Percentiles rank a stretch among this genome's conserved stretches.
phyloP scores from a whole-genome alignment of 2,888 invertebrate genomes.

The Agrotis exclamationis region DNA sequence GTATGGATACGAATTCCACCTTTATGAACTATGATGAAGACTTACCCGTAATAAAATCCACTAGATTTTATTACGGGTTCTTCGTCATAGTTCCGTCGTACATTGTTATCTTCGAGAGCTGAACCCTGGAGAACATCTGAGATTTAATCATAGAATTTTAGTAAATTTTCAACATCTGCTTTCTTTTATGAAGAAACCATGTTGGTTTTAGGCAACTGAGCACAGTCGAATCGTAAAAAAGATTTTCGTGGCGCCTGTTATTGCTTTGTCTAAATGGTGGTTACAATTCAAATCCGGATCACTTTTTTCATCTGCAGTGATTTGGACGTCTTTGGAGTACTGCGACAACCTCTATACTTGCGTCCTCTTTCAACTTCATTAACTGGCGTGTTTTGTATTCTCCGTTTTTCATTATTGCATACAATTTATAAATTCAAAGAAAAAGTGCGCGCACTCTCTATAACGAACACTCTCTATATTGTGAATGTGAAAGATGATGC shows the following conservation, averaged over 20 bases:
- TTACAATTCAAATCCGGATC: too few relatives aligned
- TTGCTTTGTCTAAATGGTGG: too few relatives aligned
- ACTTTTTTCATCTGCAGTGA: too few relatives aligned
- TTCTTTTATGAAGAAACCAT: constrained; percentile 7
- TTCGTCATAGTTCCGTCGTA: constrained; percentile 8
- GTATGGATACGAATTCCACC: background rate
- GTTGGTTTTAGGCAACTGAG: too few relatives aligned
- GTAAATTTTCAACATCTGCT: background rate
- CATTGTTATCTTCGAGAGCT: constrained; percentile 8
- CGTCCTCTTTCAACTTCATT: too few relatives aligned
- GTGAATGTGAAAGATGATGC: constrained; percentile 5
- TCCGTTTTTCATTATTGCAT: too few relatives aligned
- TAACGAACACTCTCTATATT: background rate
- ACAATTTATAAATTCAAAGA: too few relatives aligned
- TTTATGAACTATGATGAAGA: background rate
- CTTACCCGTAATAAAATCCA: background rate
- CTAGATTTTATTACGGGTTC: constrained; percentile 4
- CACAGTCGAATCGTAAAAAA: constrained; percentile 7
- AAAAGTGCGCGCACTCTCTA: too few relatives aligned
- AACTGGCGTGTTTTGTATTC: too few relatives aligned
- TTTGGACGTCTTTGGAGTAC: too few relatives aligned
- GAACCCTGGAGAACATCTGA: constrained; percentile 4
- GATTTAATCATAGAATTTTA: background rate
- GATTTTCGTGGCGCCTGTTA: too few relatives aligned
- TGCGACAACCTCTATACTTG: too few relatives aligned